Evolutionary conservation across 2,888 invertebrate genomes (phyloP).

Genomic region (Psylliodes chrysocephalus): DNA sequence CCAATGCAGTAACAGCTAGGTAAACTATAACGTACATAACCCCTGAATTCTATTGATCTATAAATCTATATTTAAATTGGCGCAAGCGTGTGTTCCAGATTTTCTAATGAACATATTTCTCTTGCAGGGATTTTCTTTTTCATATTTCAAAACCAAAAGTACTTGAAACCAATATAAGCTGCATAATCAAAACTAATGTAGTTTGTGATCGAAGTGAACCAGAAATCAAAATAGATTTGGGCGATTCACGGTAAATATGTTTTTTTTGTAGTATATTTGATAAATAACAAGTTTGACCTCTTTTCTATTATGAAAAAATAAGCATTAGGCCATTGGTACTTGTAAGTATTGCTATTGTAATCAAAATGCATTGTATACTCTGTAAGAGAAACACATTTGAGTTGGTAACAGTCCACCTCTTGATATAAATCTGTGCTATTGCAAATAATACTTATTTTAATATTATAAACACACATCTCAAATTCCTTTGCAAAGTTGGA

Average conservation of each 20-base stretch:
- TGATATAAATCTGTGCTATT: no score
- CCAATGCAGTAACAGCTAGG: slow-evolving; percentile 72
- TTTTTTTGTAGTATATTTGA: no score
- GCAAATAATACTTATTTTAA: no score
- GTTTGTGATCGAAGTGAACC: slow-evolving; percentile 84
- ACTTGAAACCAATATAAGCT: slow-evolving; percentile 77
- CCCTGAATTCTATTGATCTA: slow-evolving; percentile 52
- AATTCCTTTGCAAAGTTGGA: no score
- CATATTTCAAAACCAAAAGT: slow-evolving; percentile 76
- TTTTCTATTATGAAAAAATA: no score
- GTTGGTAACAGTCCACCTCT: no score
- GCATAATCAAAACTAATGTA: slow-evolving; percentile 79
- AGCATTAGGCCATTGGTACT: no score
- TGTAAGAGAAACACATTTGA: no score
- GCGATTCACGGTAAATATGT: slow-evolving; percentile 58
- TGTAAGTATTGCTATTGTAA: no score
- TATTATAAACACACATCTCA: no score
- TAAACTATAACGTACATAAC: slow-evolving; percentile 56
- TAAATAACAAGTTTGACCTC: no score
- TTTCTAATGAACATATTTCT: slow-evolving; percentile 15
- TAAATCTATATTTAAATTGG: slow-evolving; percentile 56
- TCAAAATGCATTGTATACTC: no score
- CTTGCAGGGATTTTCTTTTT: slow-evolving; percentile 77
- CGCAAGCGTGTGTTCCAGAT: slow-evolving; percentile 49
- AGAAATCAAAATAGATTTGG: slow-evolving; percentile 69